Conservation (phyloP, 2,888 invertebrate genomes). For the Timema cristinae region DNA sequence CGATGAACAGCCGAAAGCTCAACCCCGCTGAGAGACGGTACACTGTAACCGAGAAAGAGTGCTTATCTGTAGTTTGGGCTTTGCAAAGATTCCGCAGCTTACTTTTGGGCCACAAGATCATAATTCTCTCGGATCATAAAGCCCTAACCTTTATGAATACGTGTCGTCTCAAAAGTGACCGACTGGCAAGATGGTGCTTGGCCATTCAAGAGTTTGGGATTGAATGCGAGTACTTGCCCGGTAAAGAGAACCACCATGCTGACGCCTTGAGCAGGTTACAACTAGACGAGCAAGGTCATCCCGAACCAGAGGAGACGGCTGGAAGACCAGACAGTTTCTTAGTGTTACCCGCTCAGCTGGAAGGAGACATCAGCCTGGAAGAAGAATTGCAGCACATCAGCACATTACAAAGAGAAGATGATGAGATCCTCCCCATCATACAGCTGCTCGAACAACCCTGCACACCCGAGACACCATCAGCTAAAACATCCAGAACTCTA, state of each 20-base stretch:
- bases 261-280: constrained; percentile 1
- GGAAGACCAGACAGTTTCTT: too few relatives aligned
- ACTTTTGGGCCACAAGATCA: background rate
- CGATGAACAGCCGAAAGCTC: background rate
- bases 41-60: constrained; percentile 6
- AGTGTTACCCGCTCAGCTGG: too few relatives aligned
- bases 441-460: too few relatives aligned
- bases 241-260: background rate
- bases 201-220: background rate
- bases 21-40: background rate
- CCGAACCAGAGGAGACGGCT: background rate
- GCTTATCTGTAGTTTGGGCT: background rate
- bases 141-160: background rate
- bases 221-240: constrained; percentile 1
- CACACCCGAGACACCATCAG: too few relatives aligned
- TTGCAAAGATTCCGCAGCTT: background rate
- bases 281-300: background rate
- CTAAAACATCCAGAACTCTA: too few relatives aligned
- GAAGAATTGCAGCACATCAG: too few relatives aligned
- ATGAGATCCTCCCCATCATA: too few relatives aligned
- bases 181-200: background rate
- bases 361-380: too few relatives aligned
- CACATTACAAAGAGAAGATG: too few relatives aligned
- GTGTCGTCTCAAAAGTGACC: background rate
- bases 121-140: background rate